Evolutionary conservation across 2,888 invertebrate species (phyloP).

Genomic region (Zhengitettix transpicula): DNA sequence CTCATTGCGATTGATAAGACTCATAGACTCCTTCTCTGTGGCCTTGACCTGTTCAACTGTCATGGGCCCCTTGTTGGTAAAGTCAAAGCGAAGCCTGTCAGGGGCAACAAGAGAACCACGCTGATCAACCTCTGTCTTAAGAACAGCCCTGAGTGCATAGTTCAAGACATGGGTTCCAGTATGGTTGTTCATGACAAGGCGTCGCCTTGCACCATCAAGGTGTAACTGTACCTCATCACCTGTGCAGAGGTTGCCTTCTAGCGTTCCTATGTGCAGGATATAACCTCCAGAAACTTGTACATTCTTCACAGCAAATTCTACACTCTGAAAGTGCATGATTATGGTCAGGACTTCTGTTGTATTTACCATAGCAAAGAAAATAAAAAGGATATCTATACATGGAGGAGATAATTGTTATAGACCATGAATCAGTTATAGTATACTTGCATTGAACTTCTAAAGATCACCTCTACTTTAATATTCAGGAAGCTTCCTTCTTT

Average conservation of each 20-base stretch:
- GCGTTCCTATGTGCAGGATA: slow-evolving; percentile 78
- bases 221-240: slow-evolving; percentile 72
- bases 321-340: slow-evolving; percentile 28
- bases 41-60: slow-evolving; percentile 72
- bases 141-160: slow-evolving; percentile 76
- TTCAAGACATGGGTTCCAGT: slow-evolving; percentile 96
- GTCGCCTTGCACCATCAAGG: slow-evolving; percentile 70
- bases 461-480: no score
- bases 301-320: slow-evolving; percentile 82
- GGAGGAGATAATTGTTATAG: no score
- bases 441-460: no score
- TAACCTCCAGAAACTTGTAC: slow-evolving; percentile 94
- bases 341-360: no score
- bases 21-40: slow-evolving; percentile 63
- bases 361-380: no score
- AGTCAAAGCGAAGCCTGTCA: slow-evolving; percentile 92
- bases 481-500: no score
- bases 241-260: slow-evolving; percentile 60
- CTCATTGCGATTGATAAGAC: slow-evolving; percentile 57
- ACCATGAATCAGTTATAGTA: no score
- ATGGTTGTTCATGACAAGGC: slow-evolving; percentile 96
- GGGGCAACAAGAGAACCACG: slow-evolving; percentile 94
- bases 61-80: slow-evolving; percentile 82
- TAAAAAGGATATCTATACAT: no score
- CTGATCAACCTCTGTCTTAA: slow-evolving; percentile 86